These are phyloP conservation scores for Volucella zonaria DNA, from an alignment of 2,888 invertebrate species.

Conservation along the genomic window DNA sequence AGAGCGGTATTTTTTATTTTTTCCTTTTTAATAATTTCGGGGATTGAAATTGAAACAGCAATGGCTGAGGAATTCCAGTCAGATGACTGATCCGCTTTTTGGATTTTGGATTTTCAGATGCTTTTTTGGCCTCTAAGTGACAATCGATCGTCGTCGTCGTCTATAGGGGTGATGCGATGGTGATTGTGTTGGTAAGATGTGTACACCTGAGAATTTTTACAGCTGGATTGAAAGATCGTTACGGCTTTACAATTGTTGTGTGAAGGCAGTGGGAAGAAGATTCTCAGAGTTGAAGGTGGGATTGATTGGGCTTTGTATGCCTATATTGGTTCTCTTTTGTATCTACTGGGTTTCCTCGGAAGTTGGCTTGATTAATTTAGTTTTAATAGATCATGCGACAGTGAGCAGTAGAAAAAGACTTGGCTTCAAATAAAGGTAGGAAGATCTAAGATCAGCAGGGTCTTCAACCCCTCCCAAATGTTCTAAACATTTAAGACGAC, in stretches of 20 bases:
- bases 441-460: too few relatives aligned
- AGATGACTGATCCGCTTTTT: conserved; percentile 73
- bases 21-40: conserved; percentile 65
- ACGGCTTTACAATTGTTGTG: conserved; percentile 47
- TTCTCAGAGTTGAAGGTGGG: neutral
- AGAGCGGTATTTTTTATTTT: conserved; percentile 4
- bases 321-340: too few relatives aligned
- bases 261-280: conserved; percentile 45
- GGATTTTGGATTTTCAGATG: conserved; percentile 69
- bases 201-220: conserved; percentile 72
- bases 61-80: conserved; percentile 65
- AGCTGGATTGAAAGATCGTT: conserved; percentile 46
- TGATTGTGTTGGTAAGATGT: conserved; percentile 51
- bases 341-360: too few relatives aligned
- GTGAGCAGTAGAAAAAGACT: too few relatives aligned
- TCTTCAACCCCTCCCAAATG: too few relatives aligned
- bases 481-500: too few relatives aligned
- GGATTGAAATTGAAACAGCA: conserved; percentile 37
- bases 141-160: conserved; percentile 59
- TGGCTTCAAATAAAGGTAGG: too few relatives aligned
- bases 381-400: too few relatives aligned
- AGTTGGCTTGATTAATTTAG: too few relatives aligned
- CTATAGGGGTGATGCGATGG: neutral
- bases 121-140: conserved; percentile 64
- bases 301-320: too few relatives aligned